phyloP scores from a whole-genome alignment of 2,797 vertebrate species.

The Rhynchotus rufescens region DNA sequence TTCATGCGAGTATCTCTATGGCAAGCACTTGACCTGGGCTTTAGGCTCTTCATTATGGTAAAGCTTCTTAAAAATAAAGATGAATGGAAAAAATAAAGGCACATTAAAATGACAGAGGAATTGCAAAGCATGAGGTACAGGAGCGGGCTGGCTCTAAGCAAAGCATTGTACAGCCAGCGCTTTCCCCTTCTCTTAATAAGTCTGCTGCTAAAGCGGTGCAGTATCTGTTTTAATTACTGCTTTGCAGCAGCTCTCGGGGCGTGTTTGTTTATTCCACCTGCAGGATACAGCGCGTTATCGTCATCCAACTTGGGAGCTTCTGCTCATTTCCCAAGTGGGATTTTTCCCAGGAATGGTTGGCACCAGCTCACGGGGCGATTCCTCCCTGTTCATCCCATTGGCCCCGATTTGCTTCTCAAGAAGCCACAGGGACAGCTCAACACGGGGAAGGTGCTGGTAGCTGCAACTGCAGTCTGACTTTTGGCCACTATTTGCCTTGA shows the following conservation, averaged over 20 bases:
- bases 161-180: not conserved
- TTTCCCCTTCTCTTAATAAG: not conserved
- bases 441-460: not conserved
- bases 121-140: not conserved
- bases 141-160: not conserved
- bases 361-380: not conserved
- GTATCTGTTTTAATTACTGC: not conserved
- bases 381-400: not conserved
- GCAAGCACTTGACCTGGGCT: not conserved
- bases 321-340: not conserved
- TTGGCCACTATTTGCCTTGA: not conserved
- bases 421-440: fast-evolving
- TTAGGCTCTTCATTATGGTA: not conserved
- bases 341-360: not conserved
- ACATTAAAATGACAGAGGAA: not conserved
- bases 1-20: not conserved
- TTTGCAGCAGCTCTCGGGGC: not conserved
- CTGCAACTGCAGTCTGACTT: not conserved
- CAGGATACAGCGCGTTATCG: not conserved
- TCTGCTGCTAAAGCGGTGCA: not conserved
- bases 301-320: not conserved
- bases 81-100: not conserved
- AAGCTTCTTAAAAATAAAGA: not conserved
- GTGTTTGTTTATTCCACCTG: not conserved
- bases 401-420: not conserved